phyloP scores from a whole-genome alignment of 1,140 invertebrate species.

The Calliopsis andreniformis region DNA sequence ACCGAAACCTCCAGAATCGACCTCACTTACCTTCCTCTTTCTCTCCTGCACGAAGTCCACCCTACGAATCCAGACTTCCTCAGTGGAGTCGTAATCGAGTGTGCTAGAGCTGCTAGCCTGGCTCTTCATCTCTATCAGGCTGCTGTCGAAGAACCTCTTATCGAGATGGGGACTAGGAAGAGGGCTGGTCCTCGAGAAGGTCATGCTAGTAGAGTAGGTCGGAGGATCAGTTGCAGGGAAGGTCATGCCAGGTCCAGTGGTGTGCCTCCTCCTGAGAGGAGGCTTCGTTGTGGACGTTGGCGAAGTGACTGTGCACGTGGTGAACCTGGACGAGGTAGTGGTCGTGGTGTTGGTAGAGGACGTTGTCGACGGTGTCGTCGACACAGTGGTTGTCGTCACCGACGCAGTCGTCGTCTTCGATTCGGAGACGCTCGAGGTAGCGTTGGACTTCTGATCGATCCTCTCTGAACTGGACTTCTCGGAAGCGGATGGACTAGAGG shows the following conservation, averaged over 20 bases:
- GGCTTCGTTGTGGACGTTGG: conserved; percentile 76
- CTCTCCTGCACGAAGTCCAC: conserved; percentile 79
- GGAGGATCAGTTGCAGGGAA: conserved; percentile 80
- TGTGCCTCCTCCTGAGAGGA: conserved; percentile 75
- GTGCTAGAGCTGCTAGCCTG: conserved; percentile 85
- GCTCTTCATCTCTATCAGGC: conserved; percentile 90
- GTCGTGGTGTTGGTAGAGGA: not conserved
- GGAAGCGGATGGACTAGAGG: conserved; percentile 81
- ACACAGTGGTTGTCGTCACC: conserved; percentile 60
- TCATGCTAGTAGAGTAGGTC: conserved; percentile 78
- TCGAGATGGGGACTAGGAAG: conserved; percentile 87
- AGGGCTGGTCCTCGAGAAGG: conserved; percentile 79
- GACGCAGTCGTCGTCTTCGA: conserved; percentile 29
- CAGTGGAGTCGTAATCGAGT: conserved; percentile 83
- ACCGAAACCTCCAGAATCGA: conserved; percentile 9
- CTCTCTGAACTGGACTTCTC: conserved; percentile 80
- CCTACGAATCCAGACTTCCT: conserved; percentile 88
- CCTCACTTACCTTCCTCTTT: conserved; percentile 73
- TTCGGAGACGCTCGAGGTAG: conserved; percentile 72
- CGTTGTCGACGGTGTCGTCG: not conserved
- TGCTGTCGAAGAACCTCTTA: conserved; percentile 90
- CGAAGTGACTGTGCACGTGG: conserved; percentile 75
- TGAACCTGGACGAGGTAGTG: conserved; percentile 68
- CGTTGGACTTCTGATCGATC: conserved; percentile 77
- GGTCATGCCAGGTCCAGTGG: conserved; percentile 78